These are phyloP conservation scores for Lepetodrilus schrolli DNA, from an alignment of 2,888 invertebrate genomes.

Conservation along the genomic window DNA sequence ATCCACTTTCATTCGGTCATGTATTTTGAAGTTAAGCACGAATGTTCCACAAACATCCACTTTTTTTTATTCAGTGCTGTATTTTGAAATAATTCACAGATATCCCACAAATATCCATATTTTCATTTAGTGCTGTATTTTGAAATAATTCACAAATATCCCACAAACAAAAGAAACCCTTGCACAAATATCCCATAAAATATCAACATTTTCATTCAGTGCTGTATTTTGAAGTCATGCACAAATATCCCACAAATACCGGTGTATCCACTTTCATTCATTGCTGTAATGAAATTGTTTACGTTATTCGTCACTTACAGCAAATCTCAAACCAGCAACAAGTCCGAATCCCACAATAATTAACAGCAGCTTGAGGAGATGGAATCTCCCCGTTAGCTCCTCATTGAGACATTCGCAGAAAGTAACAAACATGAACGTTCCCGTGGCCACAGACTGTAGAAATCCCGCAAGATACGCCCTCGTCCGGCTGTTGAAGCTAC, in stretches of 20 bases:
- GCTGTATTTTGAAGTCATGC: neutral
- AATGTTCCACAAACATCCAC: too few species aligned
- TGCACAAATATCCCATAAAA: too few species aligned
- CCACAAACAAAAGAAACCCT: too few species aligned
- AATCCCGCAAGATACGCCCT: slow-evolving; percentile 64
- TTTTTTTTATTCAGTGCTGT: too few species aligned
- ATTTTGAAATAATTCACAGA: too few species aligned
- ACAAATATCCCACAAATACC: neutral
- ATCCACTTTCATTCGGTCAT: too few species aligned
- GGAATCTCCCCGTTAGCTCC: neutral
- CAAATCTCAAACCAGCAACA: neutral
- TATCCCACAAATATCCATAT: too few species aligned
- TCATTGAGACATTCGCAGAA: slow-evolving; percentile 89
- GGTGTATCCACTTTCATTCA: too few species aligned
- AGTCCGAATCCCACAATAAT: slow-evolving; percentile 8
- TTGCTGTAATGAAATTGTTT: neutral
- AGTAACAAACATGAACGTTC: slow-evolving; percentile 93
- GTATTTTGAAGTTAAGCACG: too few species aligned
- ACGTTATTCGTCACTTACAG: neutral
- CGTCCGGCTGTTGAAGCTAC: neutral
- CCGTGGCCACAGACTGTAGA: slow-evolving; percentile 88
- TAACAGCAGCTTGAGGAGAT: neutral
- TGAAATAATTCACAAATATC: too few species aligned
- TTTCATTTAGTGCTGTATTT: too few species aligned
- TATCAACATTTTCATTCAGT: too few species aligned